These are phyloP conservation scores for Onchidella celtica DNA, from an alignment of 2,888 invertebrate genomes.

Conservation along the genomic window DNA sequence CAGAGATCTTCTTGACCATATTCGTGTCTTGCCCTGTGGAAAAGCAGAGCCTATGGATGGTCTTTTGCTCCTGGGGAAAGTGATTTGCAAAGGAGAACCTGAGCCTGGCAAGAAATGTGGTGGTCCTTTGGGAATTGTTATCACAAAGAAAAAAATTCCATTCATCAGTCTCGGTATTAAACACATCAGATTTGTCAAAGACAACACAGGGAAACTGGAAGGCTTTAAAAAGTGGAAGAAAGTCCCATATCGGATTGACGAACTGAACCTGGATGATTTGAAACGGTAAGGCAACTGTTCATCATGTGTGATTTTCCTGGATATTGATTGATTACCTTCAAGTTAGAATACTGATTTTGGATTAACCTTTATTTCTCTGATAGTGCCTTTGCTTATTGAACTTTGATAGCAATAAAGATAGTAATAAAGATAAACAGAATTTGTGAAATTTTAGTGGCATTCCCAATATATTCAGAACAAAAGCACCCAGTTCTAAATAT, in stretches of 20 bases:
- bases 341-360: too few species aligned
- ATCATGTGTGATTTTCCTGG: background rate
- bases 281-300: background rate
- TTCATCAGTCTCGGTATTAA: slow-evolving; percentile 18
- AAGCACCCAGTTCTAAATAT: too few species aligned
- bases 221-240: background rate
- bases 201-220: background rate
- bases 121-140: slow-evolving; percentile 7
- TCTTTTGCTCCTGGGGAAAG: slow-evolving; percentile 15
- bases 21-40: background rate
- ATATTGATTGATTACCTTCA: background rate
- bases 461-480: too few species aligned
- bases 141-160: slow-evolving; percentile 19
- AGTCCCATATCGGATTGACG: background rate
- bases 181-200: background rate
- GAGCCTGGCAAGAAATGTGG: slow-evolving; percentile 10
- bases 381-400: too few species aligned
- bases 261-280: background rate
- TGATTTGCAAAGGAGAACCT: slow-evolving; percentile 25
- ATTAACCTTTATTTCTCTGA: too few species aligned
- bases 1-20: slow-evolving; percentile 27
- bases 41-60: slow-evolving; percentile 13
- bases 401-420: too few species aligned
- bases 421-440: background rate
- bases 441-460: background rate